Evolutionary conservation across 2,113 vertebrate species (phyloP), one percentile per base, ranked within the genome.

Genomic region (Caranx ignobilis): DNA sequence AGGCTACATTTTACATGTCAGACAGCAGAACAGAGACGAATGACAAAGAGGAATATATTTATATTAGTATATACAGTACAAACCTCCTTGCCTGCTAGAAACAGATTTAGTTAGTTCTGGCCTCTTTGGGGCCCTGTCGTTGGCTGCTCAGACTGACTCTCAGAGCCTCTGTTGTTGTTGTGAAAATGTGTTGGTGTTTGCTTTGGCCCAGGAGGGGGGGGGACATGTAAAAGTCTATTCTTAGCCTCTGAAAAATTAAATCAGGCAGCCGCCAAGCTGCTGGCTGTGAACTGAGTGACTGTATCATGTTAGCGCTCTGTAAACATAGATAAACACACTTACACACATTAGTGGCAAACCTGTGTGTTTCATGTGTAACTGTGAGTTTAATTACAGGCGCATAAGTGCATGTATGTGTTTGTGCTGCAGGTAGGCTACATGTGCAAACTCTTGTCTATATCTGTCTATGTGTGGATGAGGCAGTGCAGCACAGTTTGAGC

Each of bases 131-230:
- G 32, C 32, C 8, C 45, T 18, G 32, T 62, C 18, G 78, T 56
- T 2, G 13, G 70, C 81, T 74, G 77, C 63, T 75, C 55, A 54
- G 71, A 70, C 63, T 34, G 47, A 77, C 71, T 89, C 76, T 90
- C 77, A 82, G 78, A 76, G 75, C 45, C 59, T 77, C 77, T 85
- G 80, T 86, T 88, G 86, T 87, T 88, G 86, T 75, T 88, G 75
- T 81, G 39, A 71, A 86, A 86, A 88, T 77, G 65, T 87, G 85
- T 89, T 80, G 60, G 60, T 91, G 84, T 92, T 94, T 93, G 71
- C 54, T 78, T 92, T 93, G 87, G 91, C 79, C 26, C 26, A 26
- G 26, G 26, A 26, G n/a, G 31, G 50, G 63, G 59, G 67, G n/a
- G 61, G 79, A 69, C 76, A 70, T 86, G 47, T 84, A 84, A 88